A percentile compares a stretch with the other conserved stretches of the same genome.
phyloP scores from a whole-genome alignment of 1,140 invertebrate species.

The Riptortus pedestris region DNA sequence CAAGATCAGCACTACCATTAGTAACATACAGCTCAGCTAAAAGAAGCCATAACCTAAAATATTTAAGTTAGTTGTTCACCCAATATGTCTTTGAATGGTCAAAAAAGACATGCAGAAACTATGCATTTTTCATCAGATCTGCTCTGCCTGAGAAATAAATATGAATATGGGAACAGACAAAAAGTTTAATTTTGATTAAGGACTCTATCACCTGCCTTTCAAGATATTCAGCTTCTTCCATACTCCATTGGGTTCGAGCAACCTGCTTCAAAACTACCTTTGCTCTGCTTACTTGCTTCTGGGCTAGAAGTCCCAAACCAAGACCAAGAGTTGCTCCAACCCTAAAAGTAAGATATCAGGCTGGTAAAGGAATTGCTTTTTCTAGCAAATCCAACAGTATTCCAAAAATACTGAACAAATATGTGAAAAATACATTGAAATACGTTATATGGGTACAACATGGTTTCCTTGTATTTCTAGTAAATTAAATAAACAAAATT shows the following conservation, averaged over 20 bases:
- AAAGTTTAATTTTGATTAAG: neutral
- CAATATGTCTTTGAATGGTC: neutral
- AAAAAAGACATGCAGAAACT: neutral
- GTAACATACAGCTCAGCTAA: conserved; percentile 86
- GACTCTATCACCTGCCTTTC: conserved; percentile 50
- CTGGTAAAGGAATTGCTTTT: too few species aligned
- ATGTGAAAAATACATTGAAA: too few species aligned
- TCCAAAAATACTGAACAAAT: too few species aligned
- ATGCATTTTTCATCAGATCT: too few species aligned
- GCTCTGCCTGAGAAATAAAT: too few species aligned
- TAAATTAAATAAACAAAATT: too few species aligned
- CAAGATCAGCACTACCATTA: conserved; percentile 64
- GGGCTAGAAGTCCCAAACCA: conserved; percentile 56
- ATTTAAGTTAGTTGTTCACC: too few species aligned
- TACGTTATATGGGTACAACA: too few species aligned
- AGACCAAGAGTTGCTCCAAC: conserved; percentile 82
- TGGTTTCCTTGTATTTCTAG: too few species aligned
- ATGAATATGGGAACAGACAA: neutral
- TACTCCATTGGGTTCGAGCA: conserved; percentile 76
- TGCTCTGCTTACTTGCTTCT: conserved; percentile 82
- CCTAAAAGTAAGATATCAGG: conserved; percentile 26
- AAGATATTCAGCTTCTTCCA: conserved; percentile 90
- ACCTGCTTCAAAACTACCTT: conserved; percentile 87
- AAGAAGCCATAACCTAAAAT: conserved; percentile 58
- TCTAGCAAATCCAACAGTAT: too few species aligned